A percentile compares a stretch with the other conserved stretches of the same genome.
Conservation (phyloP, 2,797 vertebrate species). For the Scolopax rusticola region DNA sequence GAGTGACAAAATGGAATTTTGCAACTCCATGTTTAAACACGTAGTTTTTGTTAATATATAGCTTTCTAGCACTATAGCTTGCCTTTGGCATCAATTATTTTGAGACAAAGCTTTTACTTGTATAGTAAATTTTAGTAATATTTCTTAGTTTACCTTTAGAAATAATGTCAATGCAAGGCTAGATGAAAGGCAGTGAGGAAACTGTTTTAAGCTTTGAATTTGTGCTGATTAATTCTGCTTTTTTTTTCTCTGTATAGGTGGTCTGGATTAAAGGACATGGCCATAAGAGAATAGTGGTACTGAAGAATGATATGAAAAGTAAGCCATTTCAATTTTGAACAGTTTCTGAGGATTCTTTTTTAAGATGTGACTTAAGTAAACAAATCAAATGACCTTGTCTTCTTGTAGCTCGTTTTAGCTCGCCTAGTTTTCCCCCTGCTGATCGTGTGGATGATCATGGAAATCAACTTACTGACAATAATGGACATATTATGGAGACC, state of each 20-base stretch:
- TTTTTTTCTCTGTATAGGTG: conserved; percentile 81
- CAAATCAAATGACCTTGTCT: background rate
- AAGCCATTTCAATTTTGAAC: conserved; percentile 39
- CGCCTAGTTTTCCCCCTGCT: conserved; percentile 69
- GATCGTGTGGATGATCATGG: conserved; percentile 59
- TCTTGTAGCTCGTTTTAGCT: conserved; percentile 77
- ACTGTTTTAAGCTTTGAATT: background rate
- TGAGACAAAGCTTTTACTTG: background rate
- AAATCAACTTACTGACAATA: conserved; percentile 34
- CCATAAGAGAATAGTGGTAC: conserved; percentile 97
- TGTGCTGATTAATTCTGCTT: background rate
- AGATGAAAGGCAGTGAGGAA: background rate
- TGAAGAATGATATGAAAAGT: conserved; percentile 99
- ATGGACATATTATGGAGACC: conserved; percentile 38
- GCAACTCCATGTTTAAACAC: background rate
- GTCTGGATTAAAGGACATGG: conserved; percentile 99
- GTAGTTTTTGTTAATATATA: background rate
- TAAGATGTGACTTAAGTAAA: background rate
- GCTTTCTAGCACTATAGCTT: background rate
- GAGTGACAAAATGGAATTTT: background rate
- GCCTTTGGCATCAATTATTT: background rate
- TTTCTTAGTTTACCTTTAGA: background rate
- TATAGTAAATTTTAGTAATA: background rate
- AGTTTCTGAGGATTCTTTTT: background rate
- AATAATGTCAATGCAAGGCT: background rate